These are phyloP conservation scores for Liolophura sinensis DNA, from an alignment of 1,140 invertebrate genomes.

Conservation along the genomic window DNA sequence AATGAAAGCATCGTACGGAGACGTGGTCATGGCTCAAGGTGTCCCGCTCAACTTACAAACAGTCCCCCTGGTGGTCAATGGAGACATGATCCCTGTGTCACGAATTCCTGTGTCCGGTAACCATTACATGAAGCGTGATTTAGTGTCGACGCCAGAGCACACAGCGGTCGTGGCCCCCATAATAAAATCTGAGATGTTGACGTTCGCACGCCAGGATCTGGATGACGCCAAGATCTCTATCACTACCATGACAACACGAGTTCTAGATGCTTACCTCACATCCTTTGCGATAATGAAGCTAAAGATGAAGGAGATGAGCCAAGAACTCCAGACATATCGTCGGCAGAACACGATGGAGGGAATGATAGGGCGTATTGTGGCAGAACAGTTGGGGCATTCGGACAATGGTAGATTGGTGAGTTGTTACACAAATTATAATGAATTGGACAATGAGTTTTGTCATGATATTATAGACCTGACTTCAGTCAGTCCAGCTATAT, in stretches of 20 bases:
- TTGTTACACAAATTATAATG: too few species aligned
- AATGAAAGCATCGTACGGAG: too few species aligned
- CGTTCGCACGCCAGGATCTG: slow-evolving; percentile 17
- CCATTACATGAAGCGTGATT: too few species aligned
- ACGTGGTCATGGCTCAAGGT: too few species aligned
- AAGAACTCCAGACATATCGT: slow-evolving; percentile 29
- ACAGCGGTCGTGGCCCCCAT: slow-evolving; percentile 36
- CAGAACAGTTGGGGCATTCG: slow-evolving; percentile 27
- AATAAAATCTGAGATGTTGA: slow-evolving; percentile 20
- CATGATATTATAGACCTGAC: too few species aligned
- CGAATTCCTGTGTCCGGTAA: too few species aligned
- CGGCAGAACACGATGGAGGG: slow-evolving; percentile 35
- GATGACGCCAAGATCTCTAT: slow-evolving; percentile 45
- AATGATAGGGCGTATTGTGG: slow-evolving; percentile 37
- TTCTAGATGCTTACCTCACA: slow-evolving; percentile 43
- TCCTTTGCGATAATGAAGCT: slow-evolving; percentile 45
- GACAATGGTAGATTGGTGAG: slow-evolving; percentile 4
- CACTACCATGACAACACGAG: slow-evolving; percentile 40
- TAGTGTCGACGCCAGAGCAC: slow-evolving; percentile 13
- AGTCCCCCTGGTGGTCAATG: too few species aligned
- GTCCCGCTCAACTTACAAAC: too few species aligned
- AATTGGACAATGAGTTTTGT: too few species aligned
- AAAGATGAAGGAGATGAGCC: slow-evolving; percentile 37
- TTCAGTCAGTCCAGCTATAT: too few species aligned
- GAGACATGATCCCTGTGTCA: too few species aligned